Base-by-base conservation (phyloP, 2,888 invertebrate species). In the Watsonalla binaria region DNA sequence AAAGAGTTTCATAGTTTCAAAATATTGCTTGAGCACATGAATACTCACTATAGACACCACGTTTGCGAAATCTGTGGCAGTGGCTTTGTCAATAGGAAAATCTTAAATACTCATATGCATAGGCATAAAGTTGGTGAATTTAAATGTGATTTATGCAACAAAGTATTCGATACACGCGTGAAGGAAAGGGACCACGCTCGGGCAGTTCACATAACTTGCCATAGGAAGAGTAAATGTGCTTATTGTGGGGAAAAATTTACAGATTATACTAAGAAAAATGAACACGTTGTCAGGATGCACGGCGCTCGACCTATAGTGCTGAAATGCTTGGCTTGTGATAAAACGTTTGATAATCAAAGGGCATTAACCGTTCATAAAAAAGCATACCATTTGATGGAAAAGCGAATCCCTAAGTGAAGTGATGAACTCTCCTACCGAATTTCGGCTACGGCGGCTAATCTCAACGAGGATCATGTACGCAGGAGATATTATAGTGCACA, bases 51-150 rank as follows among this genome's bases (percentile, higher is more conserved):
- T 34, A 71, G 74, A 37, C 87, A 92, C 72, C 87, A 87, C 58
- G 80, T 87, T 8, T 92, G 92, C 58, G 86, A 90, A 33, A 74
- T 86, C 0, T 92, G 92, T 57, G 80, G 84, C 1, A 83, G 86
- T n/a, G 90, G 90, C 0, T 80, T 77, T 54, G 84, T 90, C 0
- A 86, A 85, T 51, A 85, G 71, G 47, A 61, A 70, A 0, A 71
- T 68, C 5, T 59, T 74, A 7, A 60, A 73, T 39, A 72, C 75
- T 0, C 84, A 84, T 51, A 71, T 75, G 5, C 80, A 80, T 14
- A 74, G 84, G 2, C 86, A 86, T 50, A 76, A 74, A 42, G 81
- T 72, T 0, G 87, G 87, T 0, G 70, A 62, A 4, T 77, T 76
- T 45, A 57, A 55, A 0, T 83, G 83, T 45, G 56, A 68, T 0